Evolutionary conservation across 2,888 invertebrate genomes (phyloP), one percentile per base, ranked within the genome.

Genomic region (Marasmarcha lunaedactyla): DNA sequence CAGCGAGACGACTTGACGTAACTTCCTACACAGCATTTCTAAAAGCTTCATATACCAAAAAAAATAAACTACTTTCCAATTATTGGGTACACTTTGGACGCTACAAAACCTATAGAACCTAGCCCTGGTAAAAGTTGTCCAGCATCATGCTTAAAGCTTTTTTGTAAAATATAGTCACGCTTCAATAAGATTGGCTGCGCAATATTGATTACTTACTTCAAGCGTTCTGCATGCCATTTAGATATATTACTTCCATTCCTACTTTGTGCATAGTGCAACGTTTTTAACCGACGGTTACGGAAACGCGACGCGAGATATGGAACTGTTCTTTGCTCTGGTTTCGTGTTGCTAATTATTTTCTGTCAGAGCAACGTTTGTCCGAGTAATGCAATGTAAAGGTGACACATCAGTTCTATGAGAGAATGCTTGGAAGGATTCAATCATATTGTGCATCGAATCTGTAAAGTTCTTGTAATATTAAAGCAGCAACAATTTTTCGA

Each of bases 161-260:
- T 79, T 79, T 83, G 81, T 83, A 83, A 76, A 81, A 72, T 79
- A 83, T 83, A 83, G 83, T 79, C 83, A 81, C 81, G 81, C 83
- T 84, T 84, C 72, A 74, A 78, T 72, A 72, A 81, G 83, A 79
- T 81, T 81, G 83, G 81, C 83, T 81, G 81, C 81, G 78, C 83
- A 81, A 84, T 83, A 79, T 79, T 83, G 81, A 83, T 81, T 79
- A 73, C 7, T 5, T 78, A 83, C 78, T 81, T 79, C 83, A 83
- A 81, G 79, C 81, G 79, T 83, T 83, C 83, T 83, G 81, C 81
- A 83, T 83, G 81, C 79, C 79, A 79, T 77, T 83, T 83, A 83
- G 83, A 83, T 77, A 71, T 70, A 76, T 74, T 79, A 73, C 81
- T 79, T 78, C 76, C 79, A 81, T 83, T 68, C 81, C 72, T 77